Base-by-base conservation (phyloP, 2,113 vertebrate species). In the Phylloscopus whistleri region DNA sequence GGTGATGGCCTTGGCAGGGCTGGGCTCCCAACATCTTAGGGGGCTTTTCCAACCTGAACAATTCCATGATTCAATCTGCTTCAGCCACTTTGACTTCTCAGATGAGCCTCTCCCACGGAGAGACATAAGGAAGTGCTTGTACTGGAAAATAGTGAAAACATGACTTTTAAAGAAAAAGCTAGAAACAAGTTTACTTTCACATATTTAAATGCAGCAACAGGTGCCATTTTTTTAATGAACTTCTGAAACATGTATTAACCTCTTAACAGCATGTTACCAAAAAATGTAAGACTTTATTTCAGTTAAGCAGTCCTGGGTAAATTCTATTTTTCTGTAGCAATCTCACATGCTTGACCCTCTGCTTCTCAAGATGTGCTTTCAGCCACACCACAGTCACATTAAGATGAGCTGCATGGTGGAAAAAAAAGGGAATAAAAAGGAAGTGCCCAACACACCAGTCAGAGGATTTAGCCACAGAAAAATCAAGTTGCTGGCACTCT, bases 61-160 rank as follows among this genome's bases (percentile, higher is more conserved):
- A 39, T n/a, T 60, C 73, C 33, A 46, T 33, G 18, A 37, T 28
- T 52, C 78, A 37, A 30, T 20, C 39, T 24, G 44, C 35, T 74
- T 49, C 0, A 0, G 37, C 12, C 63, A 12, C 27, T 52, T 28
- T 4, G 33, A 35, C 49, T 58, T 49, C 26, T 48, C 22, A 1
- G 79, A 39, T 7, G 8, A 89, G 30, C 33, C 27, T 53, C 52
- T 66, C 58, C 28, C 23, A 12, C 19, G 13, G 30, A 58, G 58
- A 67, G 33, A n/a, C 12, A 21, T 5, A 24, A 73, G 35, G 33
- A 72, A 84, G 26, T 1, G 5, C 81, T 11, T 2, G 7, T 10
- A 28, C 8, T 46, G 39, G 33, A 85, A 91, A 66, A 75, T 1
- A 14, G 46, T 23, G 24, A 56, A 44, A 33, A 74, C 49, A 43